Evolutionary conservation across 2,797 vertebrate genomes (phyloP).

Genomic region (Propithecus perrieri): DNA sequence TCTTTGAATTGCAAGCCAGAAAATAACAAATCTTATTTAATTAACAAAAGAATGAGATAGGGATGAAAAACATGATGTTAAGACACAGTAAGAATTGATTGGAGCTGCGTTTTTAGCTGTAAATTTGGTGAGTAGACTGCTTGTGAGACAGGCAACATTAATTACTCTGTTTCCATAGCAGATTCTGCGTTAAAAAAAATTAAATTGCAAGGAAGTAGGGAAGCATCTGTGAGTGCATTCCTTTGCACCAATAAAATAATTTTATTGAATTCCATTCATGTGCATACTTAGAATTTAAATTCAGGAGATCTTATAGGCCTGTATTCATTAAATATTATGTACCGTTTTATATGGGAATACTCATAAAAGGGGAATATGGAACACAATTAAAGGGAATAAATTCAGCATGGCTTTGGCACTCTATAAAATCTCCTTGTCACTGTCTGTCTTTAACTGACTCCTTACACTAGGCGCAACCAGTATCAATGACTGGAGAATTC

Average conservation of each 20-base stretch:
- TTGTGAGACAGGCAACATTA: constrained; percentile 77
- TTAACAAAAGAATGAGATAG: constrained; percentile 75
- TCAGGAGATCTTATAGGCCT: constrained; percentile 67
- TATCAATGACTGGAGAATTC: neutral
- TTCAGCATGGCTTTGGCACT: constrained; percentile 62
- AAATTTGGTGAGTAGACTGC: constrained; percentile 62
- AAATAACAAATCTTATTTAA: constrained; percentile 76
- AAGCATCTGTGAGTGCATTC: constrained; percentile 74
- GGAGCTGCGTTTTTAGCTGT: constrained; percentile 67
- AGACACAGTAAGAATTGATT: constrained; percentile 76
- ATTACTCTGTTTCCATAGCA: constrained; percentile 69
- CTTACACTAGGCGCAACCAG: neutral
- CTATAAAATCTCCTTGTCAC: constrained; percentile 37
- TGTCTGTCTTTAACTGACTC: constrained; percentile 33
- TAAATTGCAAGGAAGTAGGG: constrained; percentile 64
- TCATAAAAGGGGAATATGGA: constrained; percentile 76
- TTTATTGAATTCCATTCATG: constrained; percentile 79
- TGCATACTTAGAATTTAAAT: constrained; percentile 81
- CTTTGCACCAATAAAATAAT: constrained; percentile 80
- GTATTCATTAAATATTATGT: constrained; percentile 82
- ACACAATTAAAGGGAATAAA: constrained; percentile 78
- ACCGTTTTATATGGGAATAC: constrained; percentile 76
- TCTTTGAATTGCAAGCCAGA: constrained; percentile 52
- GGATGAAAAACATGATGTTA: constrained; percentile 71
- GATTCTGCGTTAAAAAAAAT: constrained; percentile 69